Evolutionary conservation across 1,140 invertebrate species (phyloP).

Genomic region (Harpegnathos saltator): DNA sequence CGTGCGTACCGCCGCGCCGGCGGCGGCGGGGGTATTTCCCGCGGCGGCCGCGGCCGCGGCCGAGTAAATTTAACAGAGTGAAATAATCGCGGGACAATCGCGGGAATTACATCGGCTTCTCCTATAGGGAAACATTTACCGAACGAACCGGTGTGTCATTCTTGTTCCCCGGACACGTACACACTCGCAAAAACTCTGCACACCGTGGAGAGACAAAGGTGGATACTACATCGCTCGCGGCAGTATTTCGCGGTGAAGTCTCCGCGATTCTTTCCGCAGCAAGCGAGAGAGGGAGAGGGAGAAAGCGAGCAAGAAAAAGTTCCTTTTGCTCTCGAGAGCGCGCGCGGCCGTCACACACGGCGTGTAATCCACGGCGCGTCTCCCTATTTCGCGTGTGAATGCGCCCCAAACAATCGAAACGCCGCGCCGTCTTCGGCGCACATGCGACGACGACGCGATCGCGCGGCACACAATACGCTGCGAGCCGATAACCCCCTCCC

Average conservation of each 20-base stretch:
- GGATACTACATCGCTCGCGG: not conserved
- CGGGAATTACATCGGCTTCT: not conserved
- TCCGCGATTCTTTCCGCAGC: too few species aligned
- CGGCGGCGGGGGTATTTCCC: constrained; percentile 31
- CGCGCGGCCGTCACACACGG: not conserved
- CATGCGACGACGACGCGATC: not conserved
- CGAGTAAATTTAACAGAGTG: not conserved
- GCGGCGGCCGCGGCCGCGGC: not conserved
- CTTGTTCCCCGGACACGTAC: not conserved
- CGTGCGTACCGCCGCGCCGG: too few species aligned
- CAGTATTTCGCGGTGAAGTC: not conserved
- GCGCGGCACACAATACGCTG: not conserved
- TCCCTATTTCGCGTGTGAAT: constrained; percentile 1
- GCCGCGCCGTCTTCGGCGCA: not conserved
- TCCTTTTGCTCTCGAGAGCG: not conserved
- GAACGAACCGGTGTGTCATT: not conserved
- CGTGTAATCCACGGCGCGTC: not conserved
- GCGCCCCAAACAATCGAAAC: constrained; percentile 18
- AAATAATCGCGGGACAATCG: not conserved
- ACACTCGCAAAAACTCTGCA: not conserved
- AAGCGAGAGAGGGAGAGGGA: not conserved
- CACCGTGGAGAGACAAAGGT: not conserved
- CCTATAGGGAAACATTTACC: not conserved
- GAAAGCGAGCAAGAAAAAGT: too few species aligned
- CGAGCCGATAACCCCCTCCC: not conserved